A percentile compares a stretch with the other conserved stretches of the same genome.
Conservation (phyloP, 2,113 vertebrate species). For the Artemisiospiza belli region DNA sequence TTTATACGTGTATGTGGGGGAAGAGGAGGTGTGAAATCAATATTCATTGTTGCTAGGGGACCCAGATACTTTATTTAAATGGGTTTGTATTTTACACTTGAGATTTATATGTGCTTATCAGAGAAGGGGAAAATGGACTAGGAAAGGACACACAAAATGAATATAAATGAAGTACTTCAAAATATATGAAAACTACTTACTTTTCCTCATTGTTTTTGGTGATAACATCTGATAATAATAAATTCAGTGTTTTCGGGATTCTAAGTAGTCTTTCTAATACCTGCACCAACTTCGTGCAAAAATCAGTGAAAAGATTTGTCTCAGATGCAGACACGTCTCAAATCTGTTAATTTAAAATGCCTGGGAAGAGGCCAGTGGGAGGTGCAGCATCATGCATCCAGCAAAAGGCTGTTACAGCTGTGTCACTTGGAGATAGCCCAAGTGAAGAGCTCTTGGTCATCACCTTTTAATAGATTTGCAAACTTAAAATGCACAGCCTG, state of each 20-base stretch:
- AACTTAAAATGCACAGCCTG: background rate
- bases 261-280: background rate
- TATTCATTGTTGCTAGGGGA: background rate
- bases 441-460: background rate
- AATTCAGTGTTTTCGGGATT: background rate
- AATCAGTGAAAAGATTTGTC: background rate
- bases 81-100: background rate
- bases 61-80: background rate
- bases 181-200: background rate
- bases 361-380: background rate
- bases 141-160: background rate
- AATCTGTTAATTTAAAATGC: background rate
- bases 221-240: background rate
- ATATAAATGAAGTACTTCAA: background rate
- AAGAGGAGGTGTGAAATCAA: accelerated
- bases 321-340: background rate
- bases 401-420: background rate
- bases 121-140: background rate
- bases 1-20: background rate
- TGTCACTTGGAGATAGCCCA: background rate
- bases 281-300: background rate
- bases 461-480: background rate
- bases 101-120: background rate
- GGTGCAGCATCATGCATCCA: background rate
- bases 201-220: background rate